These are phyloP conservation scores for Conger conger DNA, from an alignment of 2,113 vertebrate genomes.

Conservation along the genomic window DNA sequence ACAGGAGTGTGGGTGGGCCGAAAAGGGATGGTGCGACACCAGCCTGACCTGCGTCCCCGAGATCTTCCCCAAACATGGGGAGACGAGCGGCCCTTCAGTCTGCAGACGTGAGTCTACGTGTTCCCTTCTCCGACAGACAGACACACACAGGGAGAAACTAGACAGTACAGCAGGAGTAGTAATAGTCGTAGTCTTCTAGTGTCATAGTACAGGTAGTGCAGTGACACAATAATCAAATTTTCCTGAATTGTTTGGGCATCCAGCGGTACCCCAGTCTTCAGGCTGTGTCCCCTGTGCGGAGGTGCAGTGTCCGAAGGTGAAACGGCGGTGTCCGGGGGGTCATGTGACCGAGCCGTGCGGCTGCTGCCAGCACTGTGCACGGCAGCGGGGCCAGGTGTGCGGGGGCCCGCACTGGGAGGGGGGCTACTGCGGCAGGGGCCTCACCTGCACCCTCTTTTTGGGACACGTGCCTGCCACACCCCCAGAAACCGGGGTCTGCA, in stretches of 20 bases:
- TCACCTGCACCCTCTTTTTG: slow-evolving; percentile 15
- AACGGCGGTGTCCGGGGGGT: not conserved
- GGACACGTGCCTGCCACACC: slow-evolving; percentile 10
- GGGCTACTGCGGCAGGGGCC: slow-evolving; percentile 17
- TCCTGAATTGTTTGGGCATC: not conserved
- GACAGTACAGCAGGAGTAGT: no score
- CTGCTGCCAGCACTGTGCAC: slow-evolving; percentile 30
- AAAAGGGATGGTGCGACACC: slow-evolving; percentile 4
- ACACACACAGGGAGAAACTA: no score
- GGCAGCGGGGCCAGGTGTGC: slow-evolving; percentile 27
- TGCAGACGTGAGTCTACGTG: slow-evolving; percentile 21
- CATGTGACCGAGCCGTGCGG: slow-evolving; percentile 27
- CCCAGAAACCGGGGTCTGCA: slow-evolving; percentile 33
- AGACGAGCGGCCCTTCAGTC: not conserved
- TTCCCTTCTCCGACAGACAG: not conserved
- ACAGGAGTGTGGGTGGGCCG: not conserved
- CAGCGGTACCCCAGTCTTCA: not conserved
- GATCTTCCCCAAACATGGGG: no score
- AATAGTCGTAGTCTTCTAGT: no score
- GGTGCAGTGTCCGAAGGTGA: not conserved
- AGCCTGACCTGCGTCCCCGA: slow-evolving; percentile 15
- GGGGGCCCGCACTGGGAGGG: slow-evolving; percentile 29
- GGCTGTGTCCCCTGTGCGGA: slow-evolving; percentile 27
- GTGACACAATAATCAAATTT: not conserved
- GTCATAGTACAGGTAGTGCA: not conserved